Base-by-base conservation (phyloP, 1,140 invertebrate genomes). In the Whitmania pigra region DNA sequence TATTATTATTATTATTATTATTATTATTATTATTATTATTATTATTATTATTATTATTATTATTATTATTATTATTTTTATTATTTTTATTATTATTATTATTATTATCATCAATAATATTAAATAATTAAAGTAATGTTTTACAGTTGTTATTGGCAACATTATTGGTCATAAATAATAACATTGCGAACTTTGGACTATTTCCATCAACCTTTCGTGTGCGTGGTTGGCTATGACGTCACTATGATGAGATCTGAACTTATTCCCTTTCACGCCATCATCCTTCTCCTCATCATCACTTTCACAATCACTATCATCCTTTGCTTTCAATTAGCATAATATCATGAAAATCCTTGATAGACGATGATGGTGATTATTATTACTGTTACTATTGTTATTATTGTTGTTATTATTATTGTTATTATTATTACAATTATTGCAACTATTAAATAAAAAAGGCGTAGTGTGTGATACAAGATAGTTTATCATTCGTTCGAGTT, bases 21-120 rank as follows among this genome's bases (percentile, higher is more conserved):
- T n/a, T n/a, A n/a, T n/a, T n/a, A n/a, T 60, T 60, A 60, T 60
- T 60, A 60, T 22, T 60, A 27, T 60, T 17, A 27, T 60, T 60
- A 27, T 60, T 60, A 27, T 17, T 60, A 9, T 60, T 60, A 60
- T 60, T 60, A 60, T 60, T 60, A 60, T 60, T 60, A 22, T 60
- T 60, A 60, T 60, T 60, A 60, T 60, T 60, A 60, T 60, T 60
- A n/a, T 60, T 60, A 60, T 60, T 60, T 7, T 60, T 60, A 60
- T 60, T 60, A 27, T 17, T 7, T n/a, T 60, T 6, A 60, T 6
- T n/a, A 60, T 60, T n/a, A n/a, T n/a, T n/a, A n/a, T n/a, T n/a
- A n/a, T n/a, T n/a, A n/a, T n/a, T n/a, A n/a, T n/a, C n/a, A n/a
- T n/a, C n/a, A 57, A 25, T 57, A n/a, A 25, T 57, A 20, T n/a